Evolutionary conservation across 2,113 vertebrate species (phyloP).

Genomic region (Prunella himalayana): DNA sequence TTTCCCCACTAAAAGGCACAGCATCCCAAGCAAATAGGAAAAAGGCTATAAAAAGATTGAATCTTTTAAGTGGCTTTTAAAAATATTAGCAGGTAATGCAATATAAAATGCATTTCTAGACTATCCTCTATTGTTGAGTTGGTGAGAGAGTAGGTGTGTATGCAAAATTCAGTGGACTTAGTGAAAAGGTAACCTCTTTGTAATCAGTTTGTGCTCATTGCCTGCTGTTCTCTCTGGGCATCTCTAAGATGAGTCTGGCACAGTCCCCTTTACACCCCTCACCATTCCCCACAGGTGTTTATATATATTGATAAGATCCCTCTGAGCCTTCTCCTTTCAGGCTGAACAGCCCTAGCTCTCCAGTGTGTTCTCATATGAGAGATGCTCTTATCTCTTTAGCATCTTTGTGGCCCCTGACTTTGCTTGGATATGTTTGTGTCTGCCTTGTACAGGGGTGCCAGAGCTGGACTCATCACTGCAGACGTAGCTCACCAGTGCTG

Average conservation of each 20-base stretch:
- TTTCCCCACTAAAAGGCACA: not conserved
- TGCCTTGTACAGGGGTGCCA: not conserved
- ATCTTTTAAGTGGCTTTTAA: constrained; percentile 2
- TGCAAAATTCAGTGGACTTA: not conserved
- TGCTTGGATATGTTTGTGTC: not conserved
- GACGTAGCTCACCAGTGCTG: not conserved
- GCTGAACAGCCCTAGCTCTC: not conserved
- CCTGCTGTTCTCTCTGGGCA: not conserved
- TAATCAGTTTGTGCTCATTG: not conserved
- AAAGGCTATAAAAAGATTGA: not conserved
- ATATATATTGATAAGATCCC: not conserved
- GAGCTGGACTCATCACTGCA: not conserved
- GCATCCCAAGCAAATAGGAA: not conserved
- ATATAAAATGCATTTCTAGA: not conserved
- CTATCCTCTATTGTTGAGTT: not conserved
- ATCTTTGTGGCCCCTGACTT: not conserved
- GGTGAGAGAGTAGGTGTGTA: constrained; percentile 1
- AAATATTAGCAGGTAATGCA: constrained; percentile 12
- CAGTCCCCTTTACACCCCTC: not conserved
- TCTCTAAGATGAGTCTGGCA: not conserved
- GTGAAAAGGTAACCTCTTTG: not conserved
- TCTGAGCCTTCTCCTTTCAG: not conserved
- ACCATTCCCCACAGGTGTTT: not conserved
- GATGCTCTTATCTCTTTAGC: not conserved
- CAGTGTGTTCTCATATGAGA: not conserved